Conservation (phyloP, 1,140 invertebrate species). For the Branchinecta lynchi region DNA sequence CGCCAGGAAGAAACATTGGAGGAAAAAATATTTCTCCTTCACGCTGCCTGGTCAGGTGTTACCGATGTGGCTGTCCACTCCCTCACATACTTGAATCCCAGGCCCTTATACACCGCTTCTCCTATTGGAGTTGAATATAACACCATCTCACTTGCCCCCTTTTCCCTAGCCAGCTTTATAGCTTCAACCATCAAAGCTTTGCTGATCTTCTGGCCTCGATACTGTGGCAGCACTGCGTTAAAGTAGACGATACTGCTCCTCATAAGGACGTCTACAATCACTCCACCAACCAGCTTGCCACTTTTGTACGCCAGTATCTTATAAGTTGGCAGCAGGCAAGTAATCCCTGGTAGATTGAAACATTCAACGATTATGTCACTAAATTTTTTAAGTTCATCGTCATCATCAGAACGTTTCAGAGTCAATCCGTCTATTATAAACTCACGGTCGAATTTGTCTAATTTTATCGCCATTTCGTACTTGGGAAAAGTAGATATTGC, state of each 20-base stretch:
- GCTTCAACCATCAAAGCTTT: constrained; percentile 3
- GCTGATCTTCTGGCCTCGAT: background rate
- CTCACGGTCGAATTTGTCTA: background rate
- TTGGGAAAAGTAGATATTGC: too few relatives aligned
- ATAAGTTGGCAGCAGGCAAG: background rate
- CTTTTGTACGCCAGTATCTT: background rate
- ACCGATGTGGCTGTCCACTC: background rate
- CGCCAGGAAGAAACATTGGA: too few relatives aligned
- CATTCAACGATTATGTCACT: background rate
- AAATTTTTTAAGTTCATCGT: background rate
- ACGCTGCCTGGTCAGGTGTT: background rate
- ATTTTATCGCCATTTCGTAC: background rate
- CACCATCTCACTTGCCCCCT: background rate
- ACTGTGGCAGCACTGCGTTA: background rate
- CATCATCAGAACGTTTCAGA: background rate
- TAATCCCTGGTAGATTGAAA: background rate
- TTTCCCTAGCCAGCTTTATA: background rate
- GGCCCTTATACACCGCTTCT: background rate
- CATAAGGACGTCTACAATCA: background rate
- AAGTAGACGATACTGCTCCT: background rate
- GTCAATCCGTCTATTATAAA: background rate
- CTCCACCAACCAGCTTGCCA: background rate
- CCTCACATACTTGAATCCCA: background rate
- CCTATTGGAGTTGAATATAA: background rate
- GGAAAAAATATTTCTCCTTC: too few relatives aligned